Evolutionary conservation across 2,113 vertebrate genomes (phyloP), one percentile per base, ranked within the genome.

Genomic region (Sarotherodon lohbergeri): DNA sequence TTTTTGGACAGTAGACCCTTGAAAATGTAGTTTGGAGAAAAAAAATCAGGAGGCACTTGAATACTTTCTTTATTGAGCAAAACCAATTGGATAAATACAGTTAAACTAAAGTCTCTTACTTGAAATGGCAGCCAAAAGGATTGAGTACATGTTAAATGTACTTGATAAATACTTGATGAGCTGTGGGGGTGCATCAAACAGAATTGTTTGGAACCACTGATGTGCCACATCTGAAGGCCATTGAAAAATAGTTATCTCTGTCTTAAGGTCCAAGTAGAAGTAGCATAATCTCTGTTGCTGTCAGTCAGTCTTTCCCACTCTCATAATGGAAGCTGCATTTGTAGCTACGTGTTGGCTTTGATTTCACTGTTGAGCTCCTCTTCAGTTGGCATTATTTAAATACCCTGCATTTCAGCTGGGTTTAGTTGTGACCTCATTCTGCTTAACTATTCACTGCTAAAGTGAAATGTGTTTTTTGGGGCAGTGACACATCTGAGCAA

Each of bases 341-440:
- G 56, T n/a, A 41, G 50, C 41, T 48, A n/a, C 9, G 34, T 29
- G 46, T 32, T 80, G 82, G 59, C 85, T 86, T 85, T 57, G 73
- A 71, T 89, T 83, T 78, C 24, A 36, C 78, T 41, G 12, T 80
- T 71, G 66, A 76, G 17, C 83, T 87, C 29, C 82, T 78, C 39
- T 59, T 82, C 50, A 52, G 36, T 56, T 54, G 48, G 71, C 61
- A 36, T 86, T 73, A 83, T 86, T 89, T 78, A 89, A 81, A 86
- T 82, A 79, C 48, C 50, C 39, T 66, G 73, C 50, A 39, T 84
- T 87, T 89, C 63, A 55, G 39, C 79, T 56, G 55, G 39, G 86
- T 82, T 86, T 54, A 48, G 84, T 80, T 84, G 86, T 88, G 89
- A 92, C 90, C 85, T 81, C 81, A 91, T 93, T 92, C 84, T 84